Base-by-base conservation (phyloP, 2,888 invertebrate species). In the Zhengitettix transpicula region DNA sequence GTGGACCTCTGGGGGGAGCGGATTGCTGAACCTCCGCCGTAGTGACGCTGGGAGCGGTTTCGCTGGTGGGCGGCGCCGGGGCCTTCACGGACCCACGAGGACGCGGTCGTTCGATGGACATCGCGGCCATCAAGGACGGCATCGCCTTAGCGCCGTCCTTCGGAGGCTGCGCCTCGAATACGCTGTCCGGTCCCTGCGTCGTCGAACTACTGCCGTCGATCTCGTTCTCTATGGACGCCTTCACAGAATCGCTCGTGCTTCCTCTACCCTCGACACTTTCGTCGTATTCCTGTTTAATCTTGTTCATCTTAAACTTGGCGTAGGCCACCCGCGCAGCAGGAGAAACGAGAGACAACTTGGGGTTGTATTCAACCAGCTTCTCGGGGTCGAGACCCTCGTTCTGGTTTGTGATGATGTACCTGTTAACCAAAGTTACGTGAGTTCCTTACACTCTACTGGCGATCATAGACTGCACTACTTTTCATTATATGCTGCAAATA, bases 301-400 rank as follows among this genome's bases (percentile, higher is more conserved):
- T 84, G 69, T 79, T 82, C 63, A 83, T 81, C 83, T 91, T 91
- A 71, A 91, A 92, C 73, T 90, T 91, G 58, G 89, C 89, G 67
- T 91, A 91, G 0, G 91, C 91, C 15, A 90, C 82, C 66, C 90
- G 78, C 0, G 90, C 87, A 1, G 84, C 83, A 1, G 87, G 85
- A 1, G 89, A 83, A 1, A 89, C 84, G 0, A 80, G 81, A 1
- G 83, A 81, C 42, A 91, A 74, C 65, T 84, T 85, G 0, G 90
- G 90, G 75, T 91, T 91, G 72, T 83, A 90, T 72, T 87, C 87
- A 63, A 89, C 74, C 62, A 91, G 72, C 68, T 84, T 83, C 61
- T 83, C 81, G 1, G 87, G 85, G 68, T 89, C 86, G 68, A 83
- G 75, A 52, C 78, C 77, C 15, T 78, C 74, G 52, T 79, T 74